Conservation (phyloP, 2,888 invertebrate genomes). For the Agrochola litura region DNA sequence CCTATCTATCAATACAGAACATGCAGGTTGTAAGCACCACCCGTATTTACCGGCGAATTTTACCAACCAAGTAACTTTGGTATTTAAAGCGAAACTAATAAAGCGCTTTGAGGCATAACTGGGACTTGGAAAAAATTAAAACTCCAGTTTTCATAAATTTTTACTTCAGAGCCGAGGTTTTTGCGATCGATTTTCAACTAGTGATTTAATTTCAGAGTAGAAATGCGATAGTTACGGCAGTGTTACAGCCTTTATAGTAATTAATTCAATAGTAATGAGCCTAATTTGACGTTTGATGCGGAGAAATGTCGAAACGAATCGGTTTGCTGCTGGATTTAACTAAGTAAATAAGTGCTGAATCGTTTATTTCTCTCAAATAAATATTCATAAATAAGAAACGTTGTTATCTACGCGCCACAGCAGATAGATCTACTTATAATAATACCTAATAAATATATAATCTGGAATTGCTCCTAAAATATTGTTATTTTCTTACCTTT, state of each 20-base stretch:
- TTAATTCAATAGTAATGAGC: conserved; percentile 23
- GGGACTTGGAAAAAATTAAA: conserved; percentile 2
- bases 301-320: conserved; percentile 20
- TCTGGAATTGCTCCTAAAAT: background rate
- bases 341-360: conserved; percentile 17
- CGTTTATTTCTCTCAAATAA: background rate
- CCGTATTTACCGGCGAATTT: conserved; percentile 29
- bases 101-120: conserved; percentile 41
- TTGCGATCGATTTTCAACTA: conserved; percentile 17
- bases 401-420: background rate
- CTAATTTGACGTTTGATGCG: conserved; percentile 33
- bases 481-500: background rate
- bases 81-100: conserved; percentile 43
- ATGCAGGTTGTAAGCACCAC: conserved; percentile 29
- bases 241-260: conserved; percentile 5
- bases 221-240: conserved; percentile 5
- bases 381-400: conserved; percentile 1
- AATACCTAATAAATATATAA: too few species aligned
- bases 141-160: conserved; percentile 32
- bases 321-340: background rate
- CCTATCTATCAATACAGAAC: conserved; percentile 38
- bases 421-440: background rate
- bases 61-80: conserved; percentile 28
- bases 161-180: conserved; percentile 19
- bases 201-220: background rate